These are phyloP conservation scores for Drosophila saltans DNA, from an alignment of 1,140 invertebrate genomes.

Conservation along the genomic window DNA sequence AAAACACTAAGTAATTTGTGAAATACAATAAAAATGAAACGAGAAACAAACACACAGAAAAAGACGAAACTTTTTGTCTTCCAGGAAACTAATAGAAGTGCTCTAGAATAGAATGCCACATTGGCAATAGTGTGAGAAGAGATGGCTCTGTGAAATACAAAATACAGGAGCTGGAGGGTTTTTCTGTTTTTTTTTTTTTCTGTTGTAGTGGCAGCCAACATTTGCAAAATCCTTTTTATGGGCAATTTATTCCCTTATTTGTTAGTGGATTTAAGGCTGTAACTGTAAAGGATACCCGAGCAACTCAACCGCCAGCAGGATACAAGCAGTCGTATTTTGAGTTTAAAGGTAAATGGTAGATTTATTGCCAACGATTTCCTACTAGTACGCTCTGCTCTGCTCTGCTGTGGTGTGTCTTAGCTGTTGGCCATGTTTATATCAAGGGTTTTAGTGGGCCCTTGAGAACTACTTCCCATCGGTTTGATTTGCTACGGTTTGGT, in stretches of 20 bases:
- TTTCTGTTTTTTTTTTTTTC: conserved; percentile 39
- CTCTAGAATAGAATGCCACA: background rate
- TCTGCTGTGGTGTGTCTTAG: conserved; percentile 40
- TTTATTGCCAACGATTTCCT: conserved; percentile 76
- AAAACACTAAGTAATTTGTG: conserved; percentile 14
- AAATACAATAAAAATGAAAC: background rate
- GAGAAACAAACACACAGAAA: conserved; percentile 10
- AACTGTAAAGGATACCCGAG: conserved; percentile 51
- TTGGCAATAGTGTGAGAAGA: conserved; percentile 14
- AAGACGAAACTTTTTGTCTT: conserved; percentile 10
- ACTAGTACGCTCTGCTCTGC: conserved; percentile 6
- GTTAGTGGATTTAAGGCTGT: conserved; percentile 78
- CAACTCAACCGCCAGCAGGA: conserved; percentile 8
- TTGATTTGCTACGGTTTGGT: conserved; percentile 35
- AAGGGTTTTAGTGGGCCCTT: conserved; percentile 71
- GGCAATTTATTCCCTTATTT: conserved; percentile 80
- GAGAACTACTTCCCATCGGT: conserved; percentile 34
- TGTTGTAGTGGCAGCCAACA: conserved; percentile 70
- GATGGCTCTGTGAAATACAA: conserved; percentile 62
- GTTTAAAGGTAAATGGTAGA: conserved; percentile 80
- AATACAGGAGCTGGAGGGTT: conserved; percentile 47
- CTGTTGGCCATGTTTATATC: conserved; percentile 68
- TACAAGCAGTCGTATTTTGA: conserved; percentile 64
- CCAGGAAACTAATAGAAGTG: conserved; percentile 4
- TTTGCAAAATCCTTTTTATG: conserved; percentile 80